Percentiles rank a stretch among this genome's conserved stretches.
Conservation (phyloP, 2,888 invertebrate species). For the Hesperia comma region DNA sequence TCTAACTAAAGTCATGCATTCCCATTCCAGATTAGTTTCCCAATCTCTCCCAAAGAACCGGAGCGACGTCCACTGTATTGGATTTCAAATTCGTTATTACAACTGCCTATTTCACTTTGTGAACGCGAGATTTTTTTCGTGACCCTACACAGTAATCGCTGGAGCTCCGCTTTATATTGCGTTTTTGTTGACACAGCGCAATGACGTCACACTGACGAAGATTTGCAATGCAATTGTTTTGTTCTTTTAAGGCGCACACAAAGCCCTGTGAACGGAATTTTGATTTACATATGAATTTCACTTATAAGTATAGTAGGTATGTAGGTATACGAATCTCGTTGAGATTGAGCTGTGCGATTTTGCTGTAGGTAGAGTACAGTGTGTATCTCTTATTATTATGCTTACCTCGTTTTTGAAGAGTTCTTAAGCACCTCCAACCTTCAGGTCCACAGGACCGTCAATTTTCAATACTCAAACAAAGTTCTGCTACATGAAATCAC, state of each 20-base stretch:
- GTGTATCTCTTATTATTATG: too few species aligned
- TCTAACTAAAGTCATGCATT: conserved; percentile 31
- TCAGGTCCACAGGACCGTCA: too few species aligned
- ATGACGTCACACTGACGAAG: conserved; percentile 22
- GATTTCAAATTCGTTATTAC: conserved; percentile 78
- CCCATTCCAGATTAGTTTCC: conserved; percentile 43
- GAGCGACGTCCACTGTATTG: conserved; percentile 54
- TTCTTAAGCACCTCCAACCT: too few species aligned
- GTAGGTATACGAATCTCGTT: too few species aligned
- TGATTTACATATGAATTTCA: too few species aligned
- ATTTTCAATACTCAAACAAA: too few species aligned
- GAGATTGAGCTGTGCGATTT: too few species aligned
- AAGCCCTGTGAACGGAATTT: background rate
- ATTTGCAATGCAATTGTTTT: conserved; percentile 34
- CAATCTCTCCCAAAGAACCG: conserved; percentile 44
- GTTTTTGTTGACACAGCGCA: conserved; percentile 34
- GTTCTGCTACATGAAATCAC: too few species aligned
- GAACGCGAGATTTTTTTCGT: conserved; percentile 65
- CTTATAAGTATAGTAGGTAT: too few species aligned
- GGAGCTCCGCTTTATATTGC: conserved; percentile 65
- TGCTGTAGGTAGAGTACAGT: too few species aligned
- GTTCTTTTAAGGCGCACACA: conserved; percentile 10
- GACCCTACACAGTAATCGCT: conserved; percentile 49
- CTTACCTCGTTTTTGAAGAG: too few species aligned
- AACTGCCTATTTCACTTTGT: conserved; percentile 68